Conservation (phyloP, 1,140 invertebrate genomes). For the fruit fly (Drosophila melanogaster) region Release_6_plus_ISO1_MT NT_037436.4:13652501-13653000, state of each 20-base stretch:
- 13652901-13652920: slow-evolving; percentile 23
- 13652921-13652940: slow-evolving; percentile 58
- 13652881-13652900: slow-evolving; percentile 61
- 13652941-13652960: slow-evolving; percentile 59
- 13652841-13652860: slow-evolving; percentile 26
- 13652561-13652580: slow-evolving; percentile 38
- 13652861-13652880: slow-evolving; percentile 73
- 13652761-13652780: slow-evolving; percentile 76
- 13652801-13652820: slow-evolving; percentile 58
- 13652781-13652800: slow-evolving; percentile 84
- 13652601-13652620: slow-evolving; percentile 81
- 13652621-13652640: slow-evolving; percentile 79
- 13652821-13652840: slow-evolving; percentile 30
- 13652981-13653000: slow-evolving; percentile 58
- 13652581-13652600: slow-evolving; percentile 51
- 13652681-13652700: slow-evolving; percentile 1
- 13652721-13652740: slow-evolving; percentile 13
- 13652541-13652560: slow-evolving; percentile 84
- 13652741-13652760: slow-evolving; percentile 52
- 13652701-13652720: too few species aligned
- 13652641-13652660: slow-evolving; percentile 38
- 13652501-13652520: slow-evolving; percentile 85
- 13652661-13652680: slow-evolving; percentile 80
- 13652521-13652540: slow-evolving; percentile 85
- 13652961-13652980: slow-evolving; percentile 10